These are phyloP conservation scores for Ranitomeya variabilis DNA, from an alignment of 2,113 vertebrate species.

Conservation along the genomic window DNA sequence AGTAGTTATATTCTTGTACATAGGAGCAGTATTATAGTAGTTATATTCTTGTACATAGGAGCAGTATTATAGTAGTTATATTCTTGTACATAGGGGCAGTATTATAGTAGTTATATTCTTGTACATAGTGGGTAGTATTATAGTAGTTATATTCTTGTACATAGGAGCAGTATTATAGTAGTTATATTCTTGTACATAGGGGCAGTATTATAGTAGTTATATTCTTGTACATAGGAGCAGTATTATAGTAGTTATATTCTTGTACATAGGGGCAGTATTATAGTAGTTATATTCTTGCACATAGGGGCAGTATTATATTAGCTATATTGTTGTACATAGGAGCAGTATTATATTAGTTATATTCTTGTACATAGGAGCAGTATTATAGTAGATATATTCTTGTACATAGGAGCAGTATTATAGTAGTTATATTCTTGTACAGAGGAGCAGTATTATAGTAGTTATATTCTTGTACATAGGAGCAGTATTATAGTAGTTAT, in stretches of 20 bases:
- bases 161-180: neutral
- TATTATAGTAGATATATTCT: neutral
- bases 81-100: too few relatives aligned
- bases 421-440: neutral
- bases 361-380: neutral
- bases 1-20: neutral
- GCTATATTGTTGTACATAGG: neutral
- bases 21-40: neutral
- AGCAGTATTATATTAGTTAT: neutral
- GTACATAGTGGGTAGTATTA: neutral
- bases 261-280: neutral
- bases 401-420: neutral
- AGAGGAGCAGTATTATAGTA: too few relatives aligned
- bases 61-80: too few relatives aligned
- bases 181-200: neutral
- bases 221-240: neutral
- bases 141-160: neutral
- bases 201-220: neutral
- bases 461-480: neutral
- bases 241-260: neutral
- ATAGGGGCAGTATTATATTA: neutral
- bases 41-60: neutral
- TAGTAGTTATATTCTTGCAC: neutral
- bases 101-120: constrained; percentile 2
- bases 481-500: neutral